Evolutionary conservation across 2,797 vertebrate genomes (phyloP), one percentile per base, ranked within the genome.

Genomic region (Ataeniobius toweri): DNA sequence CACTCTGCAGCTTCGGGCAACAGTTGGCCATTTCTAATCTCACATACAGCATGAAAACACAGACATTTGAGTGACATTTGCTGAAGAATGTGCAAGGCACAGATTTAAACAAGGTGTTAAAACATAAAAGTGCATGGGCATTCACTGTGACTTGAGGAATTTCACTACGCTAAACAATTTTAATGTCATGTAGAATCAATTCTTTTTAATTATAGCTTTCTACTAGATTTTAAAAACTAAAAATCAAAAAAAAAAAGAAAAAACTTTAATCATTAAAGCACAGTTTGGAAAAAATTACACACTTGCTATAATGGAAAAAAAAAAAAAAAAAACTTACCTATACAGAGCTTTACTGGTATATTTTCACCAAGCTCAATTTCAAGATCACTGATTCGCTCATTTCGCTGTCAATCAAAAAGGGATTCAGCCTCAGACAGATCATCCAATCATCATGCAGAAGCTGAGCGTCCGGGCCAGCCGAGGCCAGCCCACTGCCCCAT

Each of bases 11-110:
- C 78, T 70, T 26, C 67, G 5, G 63, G 75, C 81, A 71, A 80
- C 53, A 36, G 81, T 76, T 73, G 59, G 80, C 50, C 5, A 26
- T 69, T 84, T 58, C 76, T 76, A 73, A 84, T 87, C 73, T 89
- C 76, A 76, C 77, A 83, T 73, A 56, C 63, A 59, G 56, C 41
- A 48, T 80, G 56, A 71, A 85, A 80, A 74, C 24, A 69, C 56
- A 39, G 22, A 74, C 31, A 6, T 39, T 80, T 71, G 78, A 84
- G 75, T 80, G 77, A 72, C 77, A 73, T 76, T 83, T 80, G 50
- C 24, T 77, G 50, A 73, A 18, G 67, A 51, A 86, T 59, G 63
- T 74, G 75, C 26, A 26, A 70, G 73, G 50, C 24, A 73, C 71
- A 79, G 50, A 81, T 67, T 77, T 55, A 74, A 51, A 70, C 46